Base-by-base conservation (phyloP, 2,797 vertebrate species). In the Hemitrygon akajei region DNA sequence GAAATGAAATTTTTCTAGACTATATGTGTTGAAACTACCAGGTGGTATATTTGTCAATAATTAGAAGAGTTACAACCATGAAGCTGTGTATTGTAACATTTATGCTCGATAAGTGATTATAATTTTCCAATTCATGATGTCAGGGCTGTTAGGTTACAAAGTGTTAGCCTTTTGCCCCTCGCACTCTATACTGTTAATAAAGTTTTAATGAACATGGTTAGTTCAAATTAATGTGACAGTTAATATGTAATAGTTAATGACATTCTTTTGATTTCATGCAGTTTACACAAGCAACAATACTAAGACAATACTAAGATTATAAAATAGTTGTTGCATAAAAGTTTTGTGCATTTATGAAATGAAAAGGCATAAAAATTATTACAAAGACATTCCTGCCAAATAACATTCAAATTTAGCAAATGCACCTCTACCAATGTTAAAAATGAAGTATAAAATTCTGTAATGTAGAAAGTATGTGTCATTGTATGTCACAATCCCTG, bases 201-300 rank as follows among this genome's bases (percentile, higher is more conserved):
- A 34, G n/a, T 25, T 25, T 40, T 40, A 7, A 71, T 69, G 37
- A 71, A 91, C 25, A n/a, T 66, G 20, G 6, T 20, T 91, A 71
- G 89, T 91, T 91, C 66, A 91, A 91, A 69, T 91, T 91, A 89
- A 69, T 89, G 66, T n/a, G 18, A 66, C 27, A 37, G 89, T 91
- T 71, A 71, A 80, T 58, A 60, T 40, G 58, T 58, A 58, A 27
- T 25, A n/a, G 84, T 87, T 87, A 87, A 87, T 58, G 56, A 58
- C 82, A 25, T 56, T 56, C 56, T 87, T 87, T 60, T 30, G 27
- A 87, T 63, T 63, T n/a, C 84, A 87, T 86, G 82, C 47, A 87
- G 60, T 80, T 87, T 27, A 87, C 40, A 60, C 58, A 82, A 82
- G 56, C 27, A 30, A 47, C 56, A 6, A 1, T 84, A 47, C 25